phyloP scores from a whole-genome alignment of 1,140 invertebrate genomes.

The Lethrus apterus region DNA sequence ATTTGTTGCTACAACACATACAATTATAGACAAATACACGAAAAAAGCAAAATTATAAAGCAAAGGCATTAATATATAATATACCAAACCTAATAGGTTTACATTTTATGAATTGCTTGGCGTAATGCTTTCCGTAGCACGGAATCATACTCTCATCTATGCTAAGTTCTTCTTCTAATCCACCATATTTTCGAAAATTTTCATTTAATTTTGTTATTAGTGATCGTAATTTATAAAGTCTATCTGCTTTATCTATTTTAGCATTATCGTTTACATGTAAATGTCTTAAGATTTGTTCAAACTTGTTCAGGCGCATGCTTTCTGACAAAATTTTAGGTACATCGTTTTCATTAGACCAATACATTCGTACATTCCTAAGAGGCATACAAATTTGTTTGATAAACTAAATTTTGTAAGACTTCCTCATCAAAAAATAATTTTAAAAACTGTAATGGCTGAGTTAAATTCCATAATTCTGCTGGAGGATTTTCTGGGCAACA shows the following conservation, averaged over 20 bases:
- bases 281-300: constrained; percentile 22
- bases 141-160: constrained; percentile 23
- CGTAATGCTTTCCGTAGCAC: constrained; percentile 28
- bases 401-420: neutral
- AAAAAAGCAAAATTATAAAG: no score
- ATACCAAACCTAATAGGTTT: constrained; percentile 31
- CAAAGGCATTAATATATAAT: no score
- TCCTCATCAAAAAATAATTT: neutral
- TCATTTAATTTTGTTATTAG: constrained; percentile 19
- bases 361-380: constrained; percentile 18
- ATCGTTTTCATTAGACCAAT: constrained; percentile 20
- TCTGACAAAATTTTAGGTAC: constrained; percentile 22
- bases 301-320: constrained; percentile 20
- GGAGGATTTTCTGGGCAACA: no score
- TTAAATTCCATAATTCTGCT: no score
- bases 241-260: constrained; percentile 8
- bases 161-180: constrained; percentile 22
- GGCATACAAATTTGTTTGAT: no score
- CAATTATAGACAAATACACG: no score
- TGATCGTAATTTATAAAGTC: constrained; percentile 21
- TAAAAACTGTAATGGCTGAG: no score
- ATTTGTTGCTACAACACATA: no score
- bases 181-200: constrained; percentile 23
- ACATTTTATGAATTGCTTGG: constrained; percentile 38
- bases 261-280: constrained; percentile 22